Evolutionary conservation across 2,888 invertebrate genomes (phyloP).

Genomic region (Aethes cnicana): DNA sequence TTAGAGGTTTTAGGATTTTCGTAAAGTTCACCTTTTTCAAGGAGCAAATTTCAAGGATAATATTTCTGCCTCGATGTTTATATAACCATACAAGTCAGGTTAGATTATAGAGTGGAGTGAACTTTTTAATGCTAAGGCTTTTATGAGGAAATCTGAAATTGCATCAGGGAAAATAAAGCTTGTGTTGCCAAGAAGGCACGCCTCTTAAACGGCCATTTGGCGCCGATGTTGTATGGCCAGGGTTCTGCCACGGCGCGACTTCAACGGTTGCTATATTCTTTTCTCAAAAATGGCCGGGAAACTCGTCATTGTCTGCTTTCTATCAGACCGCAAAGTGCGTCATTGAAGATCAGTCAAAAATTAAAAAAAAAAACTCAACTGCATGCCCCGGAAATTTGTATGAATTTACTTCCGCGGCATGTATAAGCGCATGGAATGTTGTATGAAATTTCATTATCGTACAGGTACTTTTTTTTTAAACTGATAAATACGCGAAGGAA

Average conservation of each 20-base stretch:
- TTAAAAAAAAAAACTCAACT: too few relatives aligned
- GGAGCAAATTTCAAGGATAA: conserved; percentile 22
- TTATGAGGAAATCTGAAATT: conserved; percentile 20
- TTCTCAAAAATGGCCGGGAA: too few relatives aligned
- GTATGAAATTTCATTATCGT: too few relatives aligned
- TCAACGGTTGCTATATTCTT: neutral
- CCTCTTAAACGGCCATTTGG: conserved; percentile 32
- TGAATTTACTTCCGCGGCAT: too few relatives aligned
- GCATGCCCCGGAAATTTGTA: too few relatives aligned
- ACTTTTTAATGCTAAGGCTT: conserved; percentile 8
- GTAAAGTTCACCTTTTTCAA: conserved; percentile 25
- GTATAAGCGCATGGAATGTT: too few relatives aligned
- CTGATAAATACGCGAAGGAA: too few relatives aligned
- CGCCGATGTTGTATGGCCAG: conserved; percentile 22
- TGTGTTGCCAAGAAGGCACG: conserved; percentile 8
- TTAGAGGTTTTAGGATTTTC: conserved; percentile 29
- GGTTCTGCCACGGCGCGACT: conserved; percentile 4
- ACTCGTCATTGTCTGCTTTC: too few relatives aligned
- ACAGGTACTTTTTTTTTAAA: too few relatives aligned
- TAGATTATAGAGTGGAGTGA: conserved; percentile 3
- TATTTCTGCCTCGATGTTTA: conserved; percentile 26
- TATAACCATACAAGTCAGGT: conserved; percentile 15
- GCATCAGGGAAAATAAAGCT: conserved; percentile 12
- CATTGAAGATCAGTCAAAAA: too few relatives aligned
- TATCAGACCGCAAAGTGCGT: too few relatives aligned